These are phyloP conservation scores for Acrocephalus scirpaceus DNA, from an alignment of 2,797 vertebrate species.

Conservation along the genomic window DNA sequence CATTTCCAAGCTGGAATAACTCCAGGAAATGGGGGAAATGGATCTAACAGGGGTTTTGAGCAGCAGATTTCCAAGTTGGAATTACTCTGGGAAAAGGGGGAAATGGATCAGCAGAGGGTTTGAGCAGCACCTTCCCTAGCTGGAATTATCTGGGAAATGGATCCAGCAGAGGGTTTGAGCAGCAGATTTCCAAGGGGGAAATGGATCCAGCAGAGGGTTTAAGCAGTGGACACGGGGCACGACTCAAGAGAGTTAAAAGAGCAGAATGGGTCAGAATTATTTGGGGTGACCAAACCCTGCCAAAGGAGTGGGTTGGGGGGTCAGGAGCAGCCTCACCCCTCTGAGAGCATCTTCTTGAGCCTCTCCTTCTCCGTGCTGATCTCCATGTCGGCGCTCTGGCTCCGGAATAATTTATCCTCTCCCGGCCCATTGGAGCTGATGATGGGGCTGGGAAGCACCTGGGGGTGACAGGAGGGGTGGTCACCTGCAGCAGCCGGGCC, in stretches of 20 bases:
- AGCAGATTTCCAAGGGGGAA: too few species aligned
- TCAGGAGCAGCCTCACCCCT: slow-evolving; percentile 82
- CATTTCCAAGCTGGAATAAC: too few species aligned
- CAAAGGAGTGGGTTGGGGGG: background rate
- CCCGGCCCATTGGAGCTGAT: slow-evolving; percentile 87
- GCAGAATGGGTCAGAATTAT: rapidly evolving
- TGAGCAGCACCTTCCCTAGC: too few species aligned
- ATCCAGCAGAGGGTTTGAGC: too few species aligned
- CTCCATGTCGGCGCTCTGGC: slow-evolving; percentile 93
- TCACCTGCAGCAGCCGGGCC: background rate
- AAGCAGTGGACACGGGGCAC: too few species aligned
- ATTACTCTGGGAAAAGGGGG: background rate
- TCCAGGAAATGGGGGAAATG: too few species aligned
- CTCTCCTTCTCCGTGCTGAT: slow-evolving; percentile 89
- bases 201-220: too few species aligned
- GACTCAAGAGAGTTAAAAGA: too few species aligned
- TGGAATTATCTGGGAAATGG: too few species aligned
- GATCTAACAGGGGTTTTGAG: too few species aligned
- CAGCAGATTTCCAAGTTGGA: background rate
- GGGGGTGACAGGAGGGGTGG: background rate
- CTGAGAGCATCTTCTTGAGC: slow-evolving; percentile 96
- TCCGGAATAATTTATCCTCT: slow-evolving; percentile 94
- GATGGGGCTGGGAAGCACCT: slow-evolving; percentile 79
- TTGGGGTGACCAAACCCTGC: background rate
- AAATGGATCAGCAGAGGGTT: too few species aligned